Evolutionary conservation across 1,140 invertebrate species (phyloP).

Genomic region (Polypedilum pembai): DNA sequence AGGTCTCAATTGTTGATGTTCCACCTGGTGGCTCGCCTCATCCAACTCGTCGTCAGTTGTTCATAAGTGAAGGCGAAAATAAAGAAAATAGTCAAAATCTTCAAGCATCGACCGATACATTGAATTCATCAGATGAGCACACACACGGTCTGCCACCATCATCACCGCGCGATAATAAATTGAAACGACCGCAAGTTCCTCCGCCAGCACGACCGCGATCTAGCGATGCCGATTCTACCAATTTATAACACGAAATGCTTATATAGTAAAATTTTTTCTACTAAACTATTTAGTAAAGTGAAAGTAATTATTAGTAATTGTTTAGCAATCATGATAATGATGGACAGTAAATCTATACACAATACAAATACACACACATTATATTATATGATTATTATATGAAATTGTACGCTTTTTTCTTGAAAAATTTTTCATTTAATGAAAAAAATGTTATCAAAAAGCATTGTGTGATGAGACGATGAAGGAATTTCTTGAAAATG

Average conservation of each 20-base stretch:
- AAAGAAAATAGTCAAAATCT: slow-evolving; percentile 23
- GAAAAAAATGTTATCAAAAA: too few relatives aligned
- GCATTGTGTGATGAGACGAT: too few relatives aligned
- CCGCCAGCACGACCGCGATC: slow-evolving; percentile 29
- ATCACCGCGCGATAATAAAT: slow-evolving; percentile 29
- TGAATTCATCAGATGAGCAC: not conserved
- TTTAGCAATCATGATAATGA: too few relatives aligned
- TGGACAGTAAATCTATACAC: too few relatives aligned
- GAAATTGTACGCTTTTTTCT: not conserved
- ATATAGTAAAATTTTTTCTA: slow-evolving; percentile 18
- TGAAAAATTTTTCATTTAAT: too few relatives aligned
- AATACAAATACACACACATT: not conserved
- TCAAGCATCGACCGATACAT: not conserved
- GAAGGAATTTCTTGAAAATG: too few relatives aligned
- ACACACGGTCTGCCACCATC: slow-evolving; percentile 28
- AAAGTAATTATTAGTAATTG: not conserved
- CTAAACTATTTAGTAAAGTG: not conserved
- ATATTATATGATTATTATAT: not conserved
- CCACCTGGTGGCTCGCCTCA: slow-evolving; percentile 33
- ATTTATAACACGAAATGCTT: slow-evolving; percentile 30
- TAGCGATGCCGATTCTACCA: slow-evolving; percentile 28
- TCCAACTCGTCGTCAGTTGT: slow-evolving; percentile 33
- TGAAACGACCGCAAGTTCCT: slow-evolving; percentile 29
- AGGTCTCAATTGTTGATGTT: slow-evolving; percentile 59
- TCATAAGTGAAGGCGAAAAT: not conserved